Evolutionary conservation across 2,113 vertebrate genomes (phyloP).

Genomic region (Perca fluviatilis): DNA sequence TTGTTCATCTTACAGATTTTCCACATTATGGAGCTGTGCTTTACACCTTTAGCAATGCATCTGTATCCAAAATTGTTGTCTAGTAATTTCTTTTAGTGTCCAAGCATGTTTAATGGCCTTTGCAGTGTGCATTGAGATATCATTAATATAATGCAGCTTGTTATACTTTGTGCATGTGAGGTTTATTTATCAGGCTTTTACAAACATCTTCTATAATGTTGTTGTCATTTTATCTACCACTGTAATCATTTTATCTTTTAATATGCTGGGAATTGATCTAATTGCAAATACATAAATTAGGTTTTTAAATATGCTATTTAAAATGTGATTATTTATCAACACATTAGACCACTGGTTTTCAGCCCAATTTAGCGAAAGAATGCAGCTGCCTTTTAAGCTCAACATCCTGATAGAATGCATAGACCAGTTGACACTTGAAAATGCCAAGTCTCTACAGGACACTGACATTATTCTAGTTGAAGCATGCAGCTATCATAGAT

Average conservation of each 20-base stretch:
- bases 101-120: not conserved
- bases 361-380: conserved; percentile 3
- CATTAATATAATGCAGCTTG: not conserved
- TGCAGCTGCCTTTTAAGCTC: conserved; percentile 18
- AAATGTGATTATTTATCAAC: not conserved
- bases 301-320: not conserved
- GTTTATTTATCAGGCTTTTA: not conserved
- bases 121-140: not conserved
- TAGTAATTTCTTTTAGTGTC: not conserved
- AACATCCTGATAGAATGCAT: conserved; percentile 5
- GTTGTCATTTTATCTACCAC: not conserved
- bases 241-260: not conserved
- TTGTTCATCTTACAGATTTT: not conserved
- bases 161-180: not conserved
- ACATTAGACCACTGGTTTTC: not conserved
- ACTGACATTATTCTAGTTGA: conserved; percentile 41
- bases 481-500: conserved; percentile 53
- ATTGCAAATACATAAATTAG: not conserved
- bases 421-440: conserved; percentile 48
- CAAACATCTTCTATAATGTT: not conserved
- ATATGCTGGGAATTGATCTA: not conserved
- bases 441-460: conserved; percentile 57
- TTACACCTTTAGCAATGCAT: not conserved
- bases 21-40: not conserved
- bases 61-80: not conserved